Base-by-base conservation (phyloP, 2,113 vertebrate species). In the Asarcornis scutulata region DNA sequence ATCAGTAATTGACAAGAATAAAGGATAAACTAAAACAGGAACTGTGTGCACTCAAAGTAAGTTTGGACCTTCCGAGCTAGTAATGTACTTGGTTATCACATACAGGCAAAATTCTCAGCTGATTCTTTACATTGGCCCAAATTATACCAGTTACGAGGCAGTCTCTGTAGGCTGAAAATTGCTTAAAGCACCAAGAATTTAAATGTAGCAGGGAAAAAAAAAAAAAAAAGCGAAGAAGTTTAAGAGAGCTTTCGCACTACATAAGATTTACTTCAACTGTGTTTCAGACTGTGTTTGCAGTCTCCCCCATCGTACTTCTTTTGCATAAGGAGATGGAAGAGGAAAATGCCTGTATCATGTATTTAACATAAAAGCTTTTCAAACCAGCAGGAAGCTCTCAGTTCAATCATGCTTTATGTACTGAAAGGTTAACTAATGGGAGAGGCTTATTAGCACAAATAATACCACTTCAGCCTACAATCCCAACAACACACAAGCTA, bases 321-420 rank as follows among this genome's bases (percentile, higher is more conserved):
- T 86, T 74, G 88, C 72, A 77, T 32, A 55, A 63, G 48, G 52
- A 83, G 42, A 74, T 75, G 36, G 75, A 87, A 92, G 32, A 89
- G 29, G 13, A 93, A 95, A 95, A 93, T 44, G 74, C 64, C 69
- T 67, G 58, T 77, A 86, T 83, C 69, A 18, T 38, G 53, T 90
- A 84, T 94, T 93, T 96, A 96, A 94, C 77, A 87, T 64, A 93
- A 96, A 95, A 96, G 73, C 42, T 73, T 93, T 96, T 95, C 87
- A 95, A 95, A 96, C 60, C 95, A 96, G 95, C 92, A 88, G 71
- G 77, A 97, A 95, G 76, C 88, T 93, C 82, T 93, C 88, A 85
- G 79, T 87, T 97, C 79, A 96, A 53, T 96, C 97, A 95, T 85
- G 95, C 78, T 97, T 96, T 95, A 95, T 94, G 59, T 53, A 95